Evolutionary conservation across 2,113 vertebrate genomes (phyloP).

Genomic region (Bufo gargarizans): DNA sequence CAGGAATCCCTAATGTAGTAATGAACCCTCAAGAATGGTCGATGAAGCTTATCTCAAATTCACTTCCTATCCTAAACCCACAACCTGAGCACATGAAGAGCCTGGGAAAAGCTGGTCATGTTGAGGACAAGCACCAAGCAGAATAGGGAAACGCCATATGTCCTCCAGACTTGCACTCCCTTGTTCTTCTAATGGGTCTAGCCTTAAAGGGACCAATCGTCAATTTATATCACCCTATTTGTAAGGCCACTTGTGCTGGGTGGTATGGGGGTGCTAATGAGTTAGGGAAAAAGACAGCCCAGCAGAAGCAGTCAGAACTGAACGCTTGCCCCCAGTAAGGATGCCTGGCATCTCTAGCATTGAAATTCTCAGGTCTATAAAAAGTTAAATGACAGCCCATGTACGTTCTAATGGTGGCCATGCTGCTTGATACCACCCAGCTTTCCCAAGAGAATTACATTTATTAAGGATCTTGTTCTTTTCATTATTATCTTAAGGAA

Average conservation of each 20-base stretch:
- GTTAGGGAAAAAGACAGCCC: no score
- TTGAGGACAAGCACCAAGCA: background rate
- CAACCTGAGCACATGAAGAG: background rate
- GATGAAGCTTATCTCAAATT: background rate
- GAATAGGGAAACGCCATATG: background rate
- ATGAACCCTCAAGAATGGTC: background rate
- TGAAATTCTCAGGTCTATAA: no score
- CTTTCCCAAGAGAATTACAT: background rate
- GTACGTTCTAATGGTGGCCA: background rate
- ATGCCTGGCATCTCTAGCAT: no score
- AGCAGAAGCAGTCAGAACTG: no score
- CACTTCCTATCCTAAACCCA: background rate
- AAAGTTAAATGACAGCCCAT: no score
- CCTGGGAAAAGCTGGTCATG: background rate
- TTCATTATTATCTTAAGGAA: background rate
- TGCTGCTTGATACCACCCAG: background rate
- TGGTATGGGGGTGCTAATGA: no score
- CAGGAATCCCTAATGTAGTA: background rate
- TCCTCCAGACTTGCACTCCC: background rate
- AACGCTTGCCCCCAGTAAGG: no score
- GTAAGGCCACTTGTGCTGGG: no score
- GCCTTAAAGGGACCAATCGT: background rate
- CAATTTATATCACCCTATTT: no score
- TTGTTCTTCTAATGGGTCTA: background rate
- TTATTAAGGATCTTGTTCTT: background rate